phyloP scores from a whole-genome alignment of 2,888 invertebrate genomes.

The Campopleginae sp. region DNA sequence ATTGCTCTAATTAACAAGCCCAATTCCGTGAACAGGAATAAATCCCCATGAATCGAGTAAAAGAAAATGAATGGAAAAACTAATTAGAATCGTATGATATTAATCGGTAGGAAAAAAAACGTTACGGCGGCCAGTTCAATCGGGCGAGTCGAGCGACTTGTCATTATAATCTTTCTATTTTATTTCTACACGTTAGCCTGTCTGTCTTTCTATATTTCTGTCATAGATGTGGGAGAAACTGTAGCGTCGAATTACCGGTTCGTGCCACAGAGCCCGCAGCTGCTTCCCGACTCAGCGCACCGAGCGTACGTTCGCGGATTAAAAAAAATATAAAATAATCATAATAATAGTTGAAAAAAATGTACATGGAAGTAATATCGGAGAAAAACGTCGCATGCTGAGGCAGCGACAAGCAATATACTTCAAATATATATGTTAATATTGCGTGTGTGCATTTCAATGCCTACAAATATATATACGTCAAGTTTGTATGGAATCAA shows the following conservation, averaged over 20 bases:
- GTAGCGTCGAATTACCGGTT: slow-evolving; percentile 53
- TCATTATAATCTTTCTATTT: slow-evolving; percentile 10
- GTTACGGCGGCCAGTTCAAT: slow-evolving; percentile 16
- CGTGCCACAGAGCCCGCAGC: slow-evolving; percentile 39
- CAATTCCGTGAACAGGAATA: neutral
- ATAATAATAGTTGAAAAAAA: slow-evolving; percentile 1
- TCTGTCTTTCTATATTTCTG: slow-evolving; percentile 32
- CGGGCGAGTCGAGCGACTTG: slow-evolving; percentile 29
- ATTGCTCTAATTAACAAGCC: neutral
- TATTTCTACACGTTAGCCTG: slow-evolving; percentile 10
- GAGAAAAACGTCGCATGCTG: slow-evolving; percentile 32
- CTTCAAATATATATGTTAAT: slow-evolving; percentile 2
- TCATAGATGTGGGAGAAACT: neutral
- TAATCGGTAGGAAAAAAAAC: neutral
- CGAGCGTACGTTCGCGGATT: slow-evolving; percentile 4
- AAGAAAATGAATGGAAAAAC: neutral
- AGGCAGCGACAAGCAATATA: neutral
- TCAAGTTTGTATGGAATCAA: neutral
- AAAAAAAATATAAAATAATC: slow-evolving; percentile 1
- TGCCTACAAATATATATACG: neutral
- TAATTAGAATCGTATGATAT: neutral
- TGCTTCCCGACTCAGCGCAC: slow-evolving; percentile 21
- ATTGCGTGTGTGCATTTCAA: slow-evolving; percentile 2
- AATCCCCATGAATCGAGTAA: neutral
- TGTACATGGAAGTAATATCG: slow-evolving; percentile 30